These are phyloP conservation scores for Tylochromis polylepis DNA, from an alignment of 2,113 vertebrate genomes.

Conservation along the genomic window DNA sequence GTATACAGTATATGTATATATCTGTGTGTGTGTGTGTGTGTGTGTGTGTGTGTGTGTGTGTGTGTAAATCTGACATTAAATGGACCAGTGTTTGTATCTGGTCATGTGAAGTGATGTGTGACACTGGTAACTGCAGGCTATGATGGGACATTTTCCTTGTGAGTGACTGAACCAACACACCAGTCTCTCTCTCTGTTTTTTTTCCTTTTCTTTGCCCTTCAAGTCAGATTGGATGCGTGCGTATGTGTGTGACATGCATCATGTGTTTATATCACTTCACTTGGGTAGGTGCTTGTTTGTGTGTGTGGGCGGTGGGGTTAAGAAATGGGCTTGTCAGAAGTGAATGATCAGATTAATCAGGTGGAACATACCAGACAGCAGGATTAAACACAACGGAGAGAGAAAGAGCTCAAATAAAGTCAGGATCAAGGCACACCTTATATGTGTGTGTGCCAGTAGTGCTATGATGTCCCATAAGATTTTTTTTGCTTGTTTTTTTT, in stretches of 20 bases:
- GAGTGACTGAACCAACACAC: slow-evolving; percentile 22
- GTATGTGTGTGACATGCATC: neutral
- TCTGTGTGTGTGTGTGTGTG: neutral
- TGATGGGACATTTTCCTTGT: slow-evolving; percentile 53
- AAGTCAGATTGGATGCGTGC: neutral
- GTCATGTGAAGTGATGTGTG: slow-evolving; percentile 44
- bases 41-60: neutral
- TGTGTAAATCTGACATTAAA: neutral
- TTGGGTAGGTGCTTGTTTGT: neutral
- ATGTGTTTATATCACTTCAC: neutral
- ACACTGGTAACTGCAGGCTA: slow-evolving; percentile 29
- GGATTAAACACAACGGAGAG: slow-evolving; percentile 50
- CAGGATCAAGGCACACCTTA: slow-evolving; percentile 14
- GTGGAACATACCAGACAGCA: slow-evolving; percentile 45
- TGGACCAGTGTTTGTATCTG: slow-evolving; percentile 15
- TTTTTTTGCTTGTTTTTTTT: neutral
- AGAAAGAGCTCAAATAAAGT: slow-evolving; percentile 47
- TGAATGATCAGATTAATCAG: slow-evolving; percentile 68
- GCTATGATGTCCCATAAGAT: slow-evolving; percentile 8
- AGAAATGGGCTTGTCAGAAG: slow-evolving; percentile 57
- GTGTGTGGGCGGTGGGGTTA: neutral
- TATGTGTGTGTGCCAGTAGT: neutral
- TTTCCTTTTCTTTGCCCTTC: slow-evolving; percentile 11
- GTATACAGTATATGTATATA: neutral
- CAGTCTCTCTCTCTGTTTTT: slow-evolving; percentile 4